Evolutionary conservation across 2,113 vertebrate genomes (phyloP).

Genomic region (Grallaria varia): DNA sequence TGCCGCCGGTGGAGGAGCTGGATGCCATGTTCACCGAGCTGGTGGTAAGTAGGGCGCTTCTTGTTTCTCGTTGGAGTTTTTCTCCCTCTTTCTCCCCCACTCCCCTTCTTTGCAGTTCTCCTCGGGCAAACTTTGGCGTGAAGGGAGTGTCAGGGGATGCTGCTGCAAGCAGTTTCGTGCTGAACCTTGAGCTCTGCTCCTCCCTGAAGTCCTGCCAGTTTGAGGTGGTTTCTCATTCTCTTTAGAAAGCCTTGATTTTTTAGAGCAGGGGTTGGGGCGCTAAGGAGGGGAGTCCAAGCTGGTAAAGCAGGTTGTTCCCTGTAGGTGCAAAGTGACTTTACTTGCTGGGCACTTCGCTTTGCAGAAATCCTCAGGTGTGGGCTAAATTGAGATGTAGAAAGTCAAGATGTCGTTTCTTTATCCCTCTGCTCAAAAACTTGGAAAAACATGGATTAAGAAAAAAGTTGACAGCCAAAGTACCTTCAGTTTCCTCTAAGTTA

Average conservation of each 20-base stretch:
- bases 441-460: background rate
- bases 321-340: background rate
- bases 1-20: constrained; percentile 91
- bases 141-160: background rate
- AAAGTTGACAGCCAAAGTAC: background rate
- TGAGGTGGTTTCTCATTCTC: background rate
- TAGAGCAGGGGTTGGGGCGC: background rate
- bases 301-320: background rate
- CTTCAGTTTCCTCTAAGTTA: background rate
- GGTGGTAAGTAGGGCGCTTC: constrained; percentile 81
- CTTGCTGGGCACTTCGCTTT: background rate
- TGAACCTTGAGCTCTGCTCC: background rate
- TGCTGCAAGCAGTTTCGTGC: background rate
- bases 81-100: too few relatives aligned
- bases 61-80: background rate
- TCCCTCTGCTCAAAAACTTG: background rate
- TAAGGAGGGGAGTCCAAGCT: background rate
- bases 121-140: background rate
- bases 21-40: constrained; percentile 94
- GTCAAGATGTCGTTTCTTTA: background rate
- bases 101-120: background rate
- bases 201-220: background rate
- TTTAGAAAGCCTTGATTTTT: background rate
- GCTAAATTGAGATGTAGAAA: background rate
- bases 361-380: background rate